Evolutionary conservation across 1,140 invertebrate species (phyloP).

Genomic region (Drosophila bocki): DNA sequence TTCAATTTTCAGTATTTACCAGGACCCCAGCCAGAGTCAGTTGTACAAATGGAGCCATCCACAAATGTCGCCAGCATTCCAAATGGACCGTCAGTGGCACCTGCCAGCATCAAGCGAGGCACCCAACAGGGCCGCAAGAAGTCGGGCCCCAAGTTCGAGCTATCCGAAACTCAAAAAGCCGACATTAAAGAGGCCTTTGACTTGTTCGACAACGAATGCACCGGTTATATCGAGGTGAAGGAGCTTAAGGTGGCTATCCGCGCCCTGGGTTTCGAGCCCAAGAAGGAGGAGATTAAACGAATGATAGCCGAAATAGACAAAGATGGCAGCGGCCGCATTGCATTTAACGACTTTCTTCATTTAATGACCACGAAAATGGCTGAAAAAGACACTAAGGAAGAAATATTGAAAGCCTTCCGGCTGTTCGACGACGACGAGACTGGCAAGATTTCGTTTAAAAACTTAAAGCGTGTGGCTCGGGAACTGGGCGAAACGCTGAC

Average conservation of each 20-base stretch:
- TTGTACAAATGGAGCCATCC: constrained; percentile 59
- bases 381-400: constrained; percentile 98
- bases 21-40: constrained; percentile 2
- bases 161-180: constrained; percentile 94
- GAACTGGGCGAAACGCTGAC: constrained; percentile 97
- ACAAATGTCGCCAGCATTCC: constrained; percentile 35
- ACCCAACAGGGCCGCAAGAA: constrained; percentile 87
- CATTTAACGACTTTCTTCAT: constrained; percentile 95
- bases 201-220: constrained; percentile 95
- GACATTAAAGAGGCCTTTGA: constrained; percentile 98
- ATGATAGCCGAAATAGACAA: constrained; percentile 96
- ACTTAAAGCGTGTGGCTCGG: constrained; percentile 97
- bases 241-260: constrained; percentile 97
- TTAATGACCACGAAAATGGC: constrained; percentile 98
- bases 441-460: constrained; percentile 97
- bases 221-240: constrained; percentile 95
- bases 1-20: no score
- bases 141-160: constrained; percentile 90
- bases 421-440: constrained; percentile 97
- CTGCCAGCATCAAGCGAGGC: constrained; percentile 45
- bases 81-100: constrained; percentile 5
- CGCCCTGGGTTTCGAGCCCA: constrained; percentile 97
- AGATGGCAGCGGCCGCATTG: constrained; percentile 93
- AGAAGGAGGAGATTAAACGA: constrained; percentile 98
- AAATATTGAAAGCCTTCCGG: constrained; percentile 98